phyloP scores from a whole-genome alignment of 2,888 invertebrate genomes.

The Eutolmus rufibarbis region DNA sequence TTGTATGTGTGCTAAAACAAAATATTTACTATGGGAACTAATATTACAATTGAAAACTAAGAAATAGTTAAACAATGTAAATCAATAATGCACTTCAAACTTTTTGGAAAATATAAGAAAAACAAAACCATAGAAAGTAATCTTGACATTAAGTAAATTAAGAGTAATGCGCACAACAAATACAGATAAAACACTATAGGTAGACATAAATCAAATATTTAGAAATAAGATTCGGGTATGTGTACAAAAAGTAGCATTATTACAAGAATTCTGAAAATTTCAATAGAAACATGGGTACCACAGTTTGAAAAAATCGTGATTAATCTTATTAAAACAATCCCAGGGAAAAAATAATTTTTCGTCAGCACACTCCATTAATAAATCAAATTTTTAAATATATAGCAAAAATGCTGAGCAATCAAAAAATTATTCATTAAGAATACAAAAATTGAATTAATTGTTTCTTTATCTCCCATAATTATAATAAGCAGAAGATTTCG shows the following conservation, averaged over 20 bases:
- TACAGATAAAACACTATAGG: background rate
- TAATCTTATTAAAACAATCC: background rate
- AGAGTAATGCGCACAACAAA: background rate
- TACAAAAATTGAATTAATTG: background rate
- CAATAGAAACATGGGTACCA: background rate
- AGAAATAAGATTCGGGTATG: background rate
- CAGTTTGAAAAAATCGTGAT: background rate
- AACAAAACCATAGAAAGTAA: background rate
- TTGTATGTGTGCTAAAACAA: background rate
- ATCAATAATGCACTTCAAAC: no score
- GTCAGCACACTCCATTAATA: background rate
- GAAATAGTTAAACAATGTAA: no score
- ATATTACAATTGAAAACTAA: background rate
- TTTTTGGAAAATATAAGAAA: no score
- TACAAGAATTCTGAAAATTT: background rate
- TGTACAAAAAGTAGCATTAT: background rate
- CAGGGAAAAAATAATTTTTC: background rate
- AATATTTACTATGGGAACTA: background rate
- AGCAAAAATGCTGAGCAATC: background rate
- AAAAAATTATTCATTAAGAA: background rate
- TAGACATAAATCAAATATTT: background rate
- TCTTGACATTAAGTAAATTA: background rate
- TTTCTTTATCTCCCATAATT: slow-evolving; percentile 7
- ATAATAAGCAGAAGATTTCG: background rate
- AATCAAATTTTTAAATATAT: background rate